Evolutionary conservation across 2,797 vertebrate genomes (phyloP), one percentile per base, ranked within the genome.

Genomic region (Orientallactaga sibirica): DNA sequence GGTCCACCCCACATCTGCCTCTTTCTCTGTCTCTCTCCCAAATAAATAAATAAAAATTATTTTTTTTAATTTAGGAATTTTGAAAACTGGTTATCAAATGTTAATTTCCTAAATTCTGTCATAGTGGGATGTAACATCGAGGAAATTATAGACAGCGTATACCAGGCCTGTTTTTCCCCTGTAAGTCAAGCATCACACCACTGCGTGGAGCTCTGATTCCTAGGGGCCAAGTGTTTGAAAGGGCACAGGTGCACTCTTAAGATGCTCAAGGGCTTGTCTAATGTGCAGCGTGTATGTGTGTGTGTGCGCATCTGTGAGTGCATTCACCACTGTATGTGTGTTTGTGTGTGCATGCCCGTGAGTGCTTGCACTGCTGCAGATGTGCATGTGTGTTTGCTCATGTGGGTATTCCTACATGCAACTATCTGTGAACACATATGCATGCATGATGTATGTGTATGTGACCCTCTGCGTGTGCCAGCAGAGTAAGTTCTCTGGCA

Each of bases 71-170:
- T 75, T 29, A 41, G 62, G 33, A 87, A 84, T 64, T 73, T n/a
- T 88, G 25, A 0, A 5, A 80, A 41, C 33, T 82, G 16, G 81
- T 66, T 37, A 24, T 86, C 55, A 74, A 85, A 80, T 81, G 16
- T 64, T 70, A 33, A n/a, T 55, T 68, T 37, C 55, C 82, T 83
- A 78, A 88, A 86, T 68, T 18, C 41, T 74, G 83, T 77, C 52
- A 9, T 0, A 5, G 19, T 73, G 33, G 19, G 73, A 68, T n/a
- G 79, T 55, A 82, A 73, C 19, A 62, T 61, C 52, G 18, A 77
- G 52, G 78, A 85, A 71, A 80, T 12, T 6, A 64, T n/a, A 52
- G 86, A 86, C n/a, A 58, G 62, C 83, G 12, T 33, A 19, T 33
- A 70, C 77, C 52, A 41, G 27, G 15, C 64, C 61, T 12, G 4